A percentile compares a stretch with the other conserved stretches of the same genome.
phyloP scores from a whole-genome alignment of 1,140 invertebrate species.

The Heliconius himera region DNA sequence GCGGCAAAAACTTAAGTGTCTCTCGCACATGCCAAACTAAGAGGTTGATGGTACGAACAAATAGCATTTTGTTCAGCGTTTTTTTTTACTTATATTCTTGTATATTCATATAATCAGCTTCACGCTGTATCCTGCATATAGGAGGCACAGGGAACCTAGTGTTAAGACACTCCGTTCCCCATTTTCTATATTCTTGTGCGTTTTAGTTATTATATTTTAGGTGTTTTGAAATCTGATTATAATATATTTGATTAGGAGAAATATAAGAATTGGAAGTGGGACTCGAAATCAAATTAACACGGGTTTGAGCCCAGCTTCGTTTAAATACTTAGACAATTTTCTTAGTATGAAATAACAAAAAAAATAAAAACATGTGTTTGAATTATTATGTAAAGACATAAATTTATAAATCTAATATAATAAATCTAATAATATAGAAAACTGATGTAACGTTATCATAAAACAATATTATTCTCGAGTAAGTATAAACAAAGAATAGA shows the following conservation, averaged over 20 bases:
- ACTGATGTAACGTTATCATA: not conserved
- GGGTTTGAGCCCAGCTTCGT: no score
- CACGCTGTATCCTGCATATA: not conserved
- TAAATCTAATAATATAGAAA: not conserved
- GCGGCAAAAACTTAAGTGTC: constrained; percentile 29
- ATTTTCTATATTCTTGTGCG: no score
- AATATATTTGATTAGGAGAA: no score
- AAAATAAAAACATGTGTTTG: not conserved
- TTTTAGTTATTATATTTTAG: no score
- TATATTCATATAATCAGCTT: no score
- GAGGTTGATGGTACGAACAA: not conserved
- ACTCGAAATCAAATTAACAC: no score
- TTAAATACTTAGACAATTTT: no score
- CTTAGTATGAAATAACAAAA: no score
- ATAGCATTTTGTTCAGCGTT: not conserved
- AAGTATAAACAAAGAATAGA: constrained; percentile 44
- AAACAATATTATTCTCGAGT: constrained; percentile 20
- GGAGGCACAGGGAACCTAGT: no score
- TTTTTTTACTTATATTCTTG: not conserved
- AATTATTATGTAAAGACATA: not conserved
- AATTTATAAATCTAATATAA: not conserved
- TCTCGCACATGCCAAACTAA: constrained; percentile 27
- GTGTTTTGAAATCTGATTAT: no score
- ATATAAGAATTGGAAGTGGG: no score
- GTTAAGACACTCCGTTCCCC: no score